These are phyloP conservation scores for Acanthopagrus latus DNA, from an alignment of 2,797 vertebrate species.

Conservation along the genomic window DNA sequence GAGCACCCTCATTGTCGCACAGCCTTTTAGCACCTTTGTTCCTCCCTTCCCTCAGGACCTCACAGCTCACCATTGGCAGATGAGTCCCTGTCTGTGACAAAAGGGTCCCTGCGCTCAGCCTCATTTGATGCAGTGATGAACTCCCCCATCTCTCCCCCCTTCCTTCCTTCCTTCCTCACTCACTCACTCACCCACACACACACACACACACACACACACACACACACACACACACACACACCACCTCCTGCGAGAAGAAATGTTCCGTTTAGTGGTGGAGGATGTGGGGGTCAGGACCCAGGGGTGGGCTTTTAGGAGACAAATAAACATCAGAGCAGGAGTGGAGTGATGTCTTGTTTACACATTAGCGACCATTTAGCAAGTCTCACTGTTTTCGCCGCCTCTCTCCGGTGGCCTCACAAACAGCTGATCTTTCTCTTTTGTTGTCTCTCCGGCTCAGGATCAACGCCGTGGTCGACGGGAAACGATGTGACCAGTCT, in stretches of 20 bases:
- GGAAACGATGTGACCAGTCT: conserved; percentile 25
- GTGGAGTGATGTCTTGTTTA: conserved; percentile 97
- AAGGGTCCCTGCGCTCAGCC: conserved; percentile 88
- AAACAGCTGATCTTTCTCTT: conserved; percentile 70
- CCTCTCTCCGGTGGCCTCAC: conserved; percentile 61
- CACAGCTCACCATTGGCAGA: conserved; percentile 91
- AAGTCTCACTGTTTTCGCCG: conserved; percentile 73
- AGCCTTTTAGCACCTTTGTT: conserved; percentile 98
- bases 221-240: conserved; percentile 54
- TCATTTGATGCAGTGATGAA: conserved; percentile 84
- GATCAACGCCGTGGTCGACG: conserved; percentile 16
- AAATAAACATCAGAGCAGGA: conserved; percentile 91
- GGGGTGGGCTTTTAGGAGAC: conserved; percentile 86
- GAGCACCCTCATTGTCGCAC: conserved; percentile 90
- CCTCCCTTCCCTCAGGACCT: conserved; percentile 88
- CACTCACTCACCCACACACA: conserved; percentile 43
- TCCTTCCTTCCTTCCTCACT: conserved; percentile 1
- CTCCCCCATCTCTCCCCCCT: conserved; percentile 69
- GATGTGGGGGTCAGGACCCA: conserved; percentile 79
- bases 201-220: conserved; percentile 52
- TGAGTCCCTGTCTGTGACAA: conserved; percentile 92
- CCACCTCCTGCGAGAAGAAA: conserved; percentile 78
- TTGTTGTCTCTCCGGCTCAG: conserved; percentile 50
- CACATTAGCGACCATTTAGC: conserved; percentile 88
- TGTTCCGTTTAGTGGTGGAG: conserved; percentile 77